Base-by-base conservation (phyloP, 2,797 vertebrate genomes). In the Peromyscus nudipes region DNA sequence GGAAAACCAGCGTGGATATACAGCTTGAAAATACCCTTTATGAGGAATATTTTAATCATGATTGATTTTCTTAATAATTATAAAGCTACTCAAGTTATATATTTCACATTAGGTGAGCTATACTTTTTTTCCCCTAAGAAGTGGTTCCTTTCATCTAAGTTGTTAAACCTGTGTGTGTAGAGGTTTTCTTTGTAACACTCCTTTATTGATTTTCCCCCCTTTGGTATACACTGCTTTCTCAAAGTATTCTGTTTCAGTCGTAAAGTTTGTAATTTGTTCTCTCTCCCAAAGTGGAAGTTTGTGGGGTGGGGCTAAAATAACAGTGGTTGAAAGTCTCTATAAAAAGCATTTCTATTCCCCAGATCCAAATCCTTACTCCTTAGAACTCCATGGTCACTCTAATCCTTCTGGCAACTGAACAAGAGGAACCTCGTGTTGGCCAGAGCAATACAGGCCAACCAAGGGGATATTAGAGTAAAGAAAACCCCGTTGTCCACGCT, bases 1-100 rank as follows among this genome's bases (percentile, higher is more conserved):
- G 75, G 55, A 37, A 94, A 79, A 46, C 49, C 37, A 77, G 19
- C 62, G 49, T 49, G 62, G 7, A n/a, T 34, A 19, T 34, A 64
- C 6, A 83, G 29, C 40, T 31, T 77, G 52, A 40, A 95, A 46
- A 81, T 77, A 65, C 82, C 67, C 27, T 89, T 84, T 71, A 6
- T 57, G 75, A 34, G 25, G 14, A 55, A 9, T 37, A 8, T 60
- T 80, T 88, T 86, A 91, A 92, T 65, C 65, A 40, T 73, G 29
- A 89, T 94, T 52, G 34, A 64, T 82, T 60, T 85, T 34, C n/a
- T 89, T 88, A 79, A 64, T 64, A 85, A 57, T 52, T 91, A 82
- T 21, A 91, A 43, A 62, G 11, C n/a, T 85, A 49, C 27, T 92
- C 80, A 80, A 71, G 89, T 71, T 3, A 49, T 52, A 76, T 80